phyloP scores from a whole-genome alignment of 2,797 vertebrate species.

The Dendrocincla fuliginosa region DNA sequence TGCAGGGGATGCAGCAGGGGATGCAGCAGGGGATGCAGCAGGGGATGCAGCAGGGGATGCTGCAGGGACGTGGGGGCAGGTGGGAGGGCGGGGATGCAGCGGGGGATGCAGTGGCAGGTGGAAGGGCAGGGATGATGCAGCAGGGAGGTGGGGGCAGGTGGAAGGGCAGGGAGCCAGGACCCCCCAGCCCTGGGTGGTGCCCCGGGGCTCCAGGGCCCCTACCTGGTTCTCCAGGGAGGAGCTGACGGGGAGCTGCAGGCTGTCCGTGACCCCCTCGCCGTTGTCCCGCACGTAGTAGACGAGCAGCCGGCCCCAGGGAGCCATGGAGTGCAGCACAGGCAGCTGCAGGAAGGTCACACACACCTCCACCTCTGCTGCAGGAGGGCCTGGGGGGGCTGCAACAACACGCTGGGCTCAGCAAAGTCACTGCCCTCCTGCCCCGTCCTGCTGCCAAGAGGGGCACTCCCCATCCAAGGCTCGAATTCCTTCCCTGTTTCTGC shows the following conservation, averaged over 20 bases:
- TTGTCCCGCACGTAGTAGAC: slow-evolving; percentile 89
- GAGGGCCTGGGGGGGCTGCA: slow-evolving; percentile 48
- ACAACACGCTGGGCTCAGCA: neutral
- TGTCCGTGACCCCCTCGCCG: slow-evolving; percentile 90
- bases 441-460: neutral
- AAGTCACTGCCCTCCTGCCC: neutral
- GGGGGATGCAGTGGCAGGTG: no score
- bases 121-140: no score
- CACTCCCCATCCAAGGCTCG: neutral
- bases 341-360: slow-evolving; percentile 85
- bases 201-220: neutral
- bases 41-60: no score
- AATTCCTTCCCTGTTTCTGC: neutral
- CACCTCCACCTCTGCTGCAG: slow-evolving; percentile 78
- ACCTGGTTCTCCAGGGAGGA: slow-evolving; percentile 90
- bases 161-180: no score
- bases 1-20: no score
- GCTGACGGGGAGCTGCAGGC: slow-evolving; percentile 83
- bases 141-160: no score
- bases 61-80: no score
- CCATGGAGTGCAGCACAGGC: slow-evolving; percentile 81
- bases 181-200: no score
- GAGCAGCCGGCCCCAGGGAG: slow-evolving; percentile 85
- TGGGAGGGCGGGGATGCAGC: no score
- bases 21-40: no score